These are phyloP conservation scores for Zootermopsis nevadensis DNA, from an alignment of 2,888 invertebrate species.

Conservation along the genomic window DNA sequence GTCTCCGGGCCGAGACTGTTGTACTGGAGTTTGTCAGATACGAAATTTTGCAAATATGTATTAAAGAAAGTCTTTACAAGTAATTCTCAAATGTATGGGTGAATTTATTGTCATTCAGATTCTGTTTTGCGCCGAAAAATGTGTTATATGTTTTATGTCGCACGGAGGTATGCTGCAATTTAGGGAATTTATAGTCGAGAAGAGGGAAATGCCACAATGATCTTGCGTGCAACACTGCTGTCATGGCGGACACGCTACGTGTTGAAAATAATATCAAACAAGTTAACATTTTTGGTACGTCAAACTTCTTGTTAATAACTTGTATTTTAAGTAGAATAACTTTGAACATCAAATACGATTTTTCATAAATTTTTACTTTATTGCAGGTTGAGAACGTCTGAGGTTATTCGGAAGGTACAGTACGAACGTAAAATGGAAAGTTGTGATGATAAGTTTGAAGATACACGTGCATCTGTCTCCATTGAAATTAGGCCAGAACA, in stretches of 20 bases:
- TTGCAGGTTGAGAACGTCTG: not conserved
- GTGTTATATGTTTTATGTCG: too few relatives aligned
- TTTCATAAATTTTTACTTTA: not conserved
- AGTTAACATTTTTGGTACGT: not conserved
- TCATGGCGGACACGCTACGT: not conserved
- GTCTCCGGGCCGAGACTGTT: too few relatives aligned
- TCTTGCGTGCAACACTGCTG: not conserved
- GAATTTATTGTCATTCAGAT: too few relatives aligned
- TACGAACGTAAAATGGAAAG: not conserved
- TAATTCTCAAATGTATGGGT: too few relatives aligned
- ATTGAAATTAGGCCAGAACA: not conserved
- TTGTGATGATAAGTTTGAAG: too few relatives aligned
- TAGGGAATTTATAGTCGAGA: too few relatives aligned
- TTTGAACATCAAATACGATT: not conserved
- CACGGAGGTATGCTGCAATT: too few relatives aligned
- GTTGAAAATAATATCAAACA: not conserved
- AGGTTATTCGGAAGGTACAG: not conserved
- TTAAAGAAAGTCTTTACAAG: too few relatives aligned
- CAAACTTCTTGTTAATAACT: not conserved
- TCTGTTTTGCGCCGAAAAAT: too few relatives aligned
- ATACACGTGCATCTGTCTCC: not conserved
- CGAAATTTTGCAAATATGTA: too few relatives aligned
- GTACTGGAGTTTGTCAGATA: too few relatives aligned
- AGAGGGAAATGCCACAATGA: not conserved
- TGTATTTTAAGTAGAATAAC: not conserved